phyloP scores from a whole-genome alignment of 2,797 vertebrate genomes.

The Cichlasoma orientale region DNA sequence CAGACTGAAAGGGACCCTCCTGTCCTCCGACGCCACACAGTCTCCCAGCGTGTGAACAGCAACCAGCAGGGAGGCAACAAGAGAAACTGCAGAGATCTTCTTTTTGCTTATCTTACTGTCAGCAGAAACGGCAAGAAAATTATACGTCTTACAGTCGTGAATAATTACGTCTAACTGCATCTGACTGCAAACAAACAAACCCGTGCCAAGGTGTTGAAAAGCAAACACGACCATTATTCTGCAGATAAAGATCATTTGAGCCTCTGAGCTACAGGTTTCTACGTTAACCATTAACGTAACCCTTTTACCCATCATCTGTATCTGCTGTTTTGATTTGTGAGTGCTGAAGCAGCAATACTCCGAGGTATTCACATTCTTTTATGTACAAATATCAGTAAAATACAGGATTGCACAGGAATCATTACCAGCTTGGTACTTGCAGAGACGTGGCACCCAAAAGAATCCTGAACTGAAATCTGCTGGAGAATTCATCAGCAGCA shows the following conservation, averaged over 20 bases:
- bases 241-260: conserved; percentile 1
- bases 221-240: background rate
- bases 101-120: conserved; percentile 21
- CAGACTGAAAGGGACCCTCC: background rate
- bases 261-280: background rate
- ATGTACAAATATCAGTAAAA: background rate
- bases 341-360: background rate
- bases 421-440: background rate
- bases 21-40: conserved; percentile 11
- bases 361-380: no score
- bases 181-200: conserved; percentile 50
- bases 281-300: background rate
- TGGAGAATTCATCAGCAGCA: no score
- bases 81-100: conserved; percentile 49
- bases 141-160: conserved; percentile 14
- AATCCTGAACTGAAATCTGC: background rate
- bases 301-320: background rate
- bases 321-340: background rate
- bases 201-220: background rate
- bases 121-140: conserved; percentile 37
- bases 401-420: background rate
- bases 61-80: conserved; percentile 32
- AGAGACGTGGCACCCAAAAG: background rate
- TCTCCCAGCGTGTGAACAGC: conserved; percentile 36
- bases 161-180: conserved; percentile 35